Conservation (phyloP, 2,888 invertebrate species). For the Nymphalis polychloros region DNA sequence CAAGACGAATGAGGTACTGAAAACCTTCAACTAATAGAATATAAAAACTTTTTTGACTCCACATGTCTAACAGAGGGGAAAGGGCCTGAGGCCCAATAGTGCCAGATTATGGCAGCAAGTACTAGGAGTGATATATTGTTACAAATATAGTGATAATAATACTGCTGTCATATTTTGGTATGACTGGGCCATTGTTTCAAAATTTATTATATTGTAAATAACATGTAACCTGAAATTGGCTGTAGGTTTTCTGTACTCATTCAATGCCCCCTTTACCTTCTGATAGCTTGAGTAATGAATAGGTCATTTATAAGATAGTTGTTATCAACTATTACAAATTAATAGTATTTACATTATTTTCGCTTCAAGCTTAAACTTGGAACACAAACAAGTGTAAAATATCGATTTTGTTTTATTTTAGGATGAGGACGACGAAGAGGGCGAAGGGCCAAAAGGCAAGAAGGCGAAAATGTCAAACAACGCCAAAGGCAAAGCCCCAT, state of each 20-base stretch:
- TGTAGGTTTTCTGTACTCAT: constrained; percentile 80
- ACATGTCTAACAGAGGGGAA: constrained; percentile 64
- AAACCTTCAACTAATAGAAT: constrained; percentile 76
- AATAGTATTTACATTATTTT: background rate
- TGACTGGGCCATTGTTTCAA: constrained; percentile 49
- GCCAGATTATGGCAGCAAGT: constrained; percentile 46
- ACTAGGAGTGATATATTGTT: background rate
- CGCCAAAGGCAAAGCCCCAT: constrained; percentile 85
- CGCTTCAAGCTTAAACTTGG: background rate
- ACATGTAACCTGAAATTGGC: constrained; percentile 54
- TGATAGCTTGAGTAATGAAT: constrained; percentile 51
- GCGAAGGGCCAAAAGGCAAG: constrained; percentile 88
- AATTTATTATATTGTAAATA: constrained; percentile 40
- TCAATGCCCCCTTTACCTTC: constrained; percentile 72
- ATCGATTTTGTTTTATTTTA: constrained; percentile 46
- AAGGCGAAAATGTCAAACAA: constrained; percentile 88
- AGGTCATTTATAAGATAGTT: background rate
- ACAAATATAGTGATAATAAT: background rate
- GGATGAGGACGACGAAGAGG: constrained; percentile 88
- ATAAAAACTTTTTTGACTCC: constrained; percentile 39
- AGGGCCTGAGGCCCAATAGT: constrained; percentile 59
- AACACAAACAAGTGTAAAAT: background rate
- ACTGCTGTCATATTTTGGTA: constrained; percentile 50
- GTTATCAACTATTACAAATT: background rate
- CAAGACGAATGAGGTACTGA: constrained; percentile 81